Percentiles rank a stretch among this genome's conserved stretches.
phyloP scores from a whole-genome alignment of 2,113 vertebrate species.

The Cyphomyrus plagiostoma region DNA sequence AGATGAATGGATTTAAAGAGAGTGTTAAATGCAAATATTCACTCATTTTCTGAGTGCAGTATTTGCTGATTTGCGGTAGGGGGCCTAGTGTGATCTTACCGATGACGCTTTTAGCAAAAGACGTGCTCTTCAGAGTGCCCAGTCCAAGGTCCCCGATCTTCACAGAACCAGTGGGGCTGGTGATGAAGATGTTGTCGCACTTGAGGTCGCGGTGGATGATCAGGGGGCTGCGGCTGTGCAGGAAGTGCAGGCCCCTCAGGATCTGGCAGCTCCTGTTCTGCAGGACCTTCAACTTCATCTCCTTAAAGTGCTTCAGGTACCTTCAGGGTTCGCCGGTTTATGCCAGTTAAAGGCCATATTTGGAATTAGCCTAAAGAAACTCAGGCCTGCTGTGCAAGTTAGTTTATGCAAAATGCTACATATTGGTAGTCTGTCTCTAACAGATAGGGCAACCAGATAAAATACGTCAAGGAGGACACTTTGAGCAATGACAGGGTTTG shows the following conservation, averaged over 20 bases:
- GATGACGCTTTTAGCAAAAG: conserved; percentile 87
- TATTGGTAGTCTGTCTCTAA: not conserved
- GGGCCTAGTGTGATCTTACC: not conserved
- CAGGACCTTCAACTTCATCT: conserved; percentile 85
- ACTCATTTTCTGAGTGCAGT: not conserved
- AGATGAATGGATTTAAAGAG: not conserved
- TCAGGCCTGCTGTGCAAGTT: not conserved
- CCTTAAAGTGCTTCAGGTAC: conserved; percentile 81
- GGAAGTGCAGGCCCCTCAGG: conserved; percentile 80
- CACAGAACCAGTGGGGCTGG: not conserved
- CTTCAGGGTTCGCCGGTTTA: conserved; percentile 40
- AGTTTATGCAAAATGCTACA: not conserved
- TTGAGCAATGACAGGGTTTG: not conserved
- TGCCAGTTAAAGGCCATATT: not conserved
- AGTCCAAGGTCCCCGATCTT: conserved; percentile 72
- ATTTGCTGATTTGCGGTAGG: not conserved
- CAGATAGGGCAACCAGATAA: not conserved
- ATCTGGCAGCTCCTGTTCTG: conserved; percentile 84
- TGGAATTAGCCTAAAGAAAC: not conserved
- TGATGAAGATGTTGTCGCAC: not conserved
- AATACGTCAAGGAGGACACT: not conserved
- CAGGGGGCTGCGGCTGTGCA: conserved; percentile 79
- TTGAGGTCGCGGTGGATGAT: conserved; percentile 44
- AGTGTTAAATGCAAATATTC: not conserved
- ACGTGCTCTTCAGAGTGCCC: conserved; percentile 82